Evolutionary conservation across 2,888 invertebrate genomes (phyloP), one percentile per base, ranked within the genome.

Genomic region (Agrilus cyanescens): DNA sequence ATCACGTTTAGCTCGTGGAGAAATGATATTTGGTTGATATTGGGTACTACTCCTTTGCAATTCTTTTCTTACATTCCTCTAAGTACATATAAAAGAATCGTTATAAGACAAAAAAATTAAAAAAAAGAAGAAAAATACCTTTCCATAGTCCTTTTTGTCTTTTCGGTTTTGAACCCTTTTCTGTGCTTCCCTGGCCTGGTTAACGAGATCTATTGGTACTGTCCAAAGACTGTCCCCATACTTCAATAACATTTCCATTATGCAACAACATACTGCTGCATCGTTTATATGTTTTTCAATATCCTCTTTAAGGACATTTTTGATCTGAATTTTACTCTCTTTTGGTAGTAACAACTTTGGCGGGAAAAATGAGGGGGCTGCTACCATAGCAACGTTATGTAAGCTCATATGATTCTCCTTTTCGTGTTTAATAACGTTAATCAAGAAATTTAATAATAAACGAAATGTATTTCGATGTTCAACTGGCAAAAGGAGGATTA

Each of bases 311-410:
- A 49, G 29, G 15, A 34, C 32, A 37, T 44, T 44, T 25, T 47
- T 45, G 34, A 38, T 41, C 12, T 30, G 31, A 29, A 37, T 30
- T 14, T 20, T 14, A 57, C 54, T 53, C 56, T 64, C 65, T 62
- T 63, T 25, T 42, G 62, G 60, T 44, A 61, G 47, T 41, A 64
- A 50, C 46, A 64, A 61, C 52, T 65, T 78, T 50, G 86, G 86
- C 47, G 86, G 85, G 61, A 88, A 88, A 53, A 94, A 76, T 42
- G 94, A 89, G n/a, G 94, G 94, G 12, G 93, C 93, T 52, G 93
- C 86, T 54, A 94, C 93, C 80, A 91, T 91, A 29, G 93, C 85
- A 32, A 94, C 89, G 63, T 93, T 94, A 62, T 88, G 87, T 47
- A 85, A 75, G 54, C 81, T 83, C 94, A 94, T 94, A 69, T 89